phyloP scores from a whole-genome alignment of 1,140 invertebrate genomes.

The Papilio xuthus region DNA sequence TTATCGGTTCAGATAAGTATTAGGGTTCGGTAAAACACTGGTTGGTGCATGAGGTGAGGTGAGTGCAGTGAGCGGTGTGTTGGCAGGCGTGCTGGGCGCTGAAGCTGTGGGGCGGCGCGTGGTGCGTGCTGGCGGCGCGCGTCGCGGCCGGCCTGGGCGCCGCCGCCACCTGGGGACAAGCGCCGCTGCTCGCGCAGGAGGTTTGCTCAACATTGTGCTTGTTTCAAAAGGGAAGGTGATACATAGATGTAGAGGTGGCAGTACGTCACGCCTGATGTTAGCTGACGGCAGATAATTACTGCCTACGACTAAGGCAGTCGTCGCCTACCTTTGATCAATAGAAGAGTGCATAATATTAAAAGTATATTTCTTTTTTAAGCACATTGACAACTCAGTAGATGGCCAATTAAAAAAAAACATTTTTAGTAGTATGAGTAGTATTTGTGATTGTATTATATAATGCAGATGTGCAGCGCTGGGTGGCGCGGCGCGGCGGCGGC shows the following conservation, averaged over 20 bases:
- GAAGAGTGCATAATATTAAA: too few species aligned
- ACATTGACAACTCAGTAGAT: too few species aligned
- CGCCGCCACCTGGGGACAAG: slow-evolving; percentile 55
- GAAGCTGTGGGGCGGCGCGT: slow-evolving; percentile 50
- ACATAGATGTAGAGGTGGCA: too few species aligned
- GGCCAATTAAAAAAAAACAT: neutral
- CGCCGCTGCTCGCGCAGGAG: slow-evolving; percentile 59
- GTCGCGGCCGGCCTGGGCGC: slow-evolving; percentile 55
- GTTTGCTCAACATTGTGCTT: slow-evolving; percentile 38
- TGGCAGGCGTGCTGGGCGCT: slow-evolving; percentile 58
- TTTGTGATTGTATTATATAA: too few species aligned
- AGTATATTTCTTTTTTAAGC: too few species aligned
- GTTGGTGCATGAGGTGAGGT: neutral
- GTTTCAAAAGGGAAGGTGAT: neutral
- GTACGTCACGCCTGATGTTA: neutral
- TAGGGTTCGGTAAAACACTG: neutral
- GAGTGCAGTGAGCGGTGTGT: neutral
- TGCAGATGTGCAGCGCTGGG: slow-evolving; percentile 56
- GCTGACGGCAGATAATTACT: neutral
- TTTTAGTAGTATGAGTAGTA: neutral
- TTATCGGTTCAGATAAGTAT: neutral
- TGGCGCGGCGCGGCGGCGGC: slow-evolving; percentile 63
- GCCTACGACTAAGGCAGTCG: too few species aligned
- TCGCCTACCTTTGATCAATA: too few species aligned
- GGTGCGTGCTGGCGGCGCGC: slow-evolving; percentile 47